Percentiles rank a stretch among this genome's conserved stretches.
Conservation (phyloP, 2,888 invertebrate genomes). For the Sinodicranocentrus sp. region DNA sequence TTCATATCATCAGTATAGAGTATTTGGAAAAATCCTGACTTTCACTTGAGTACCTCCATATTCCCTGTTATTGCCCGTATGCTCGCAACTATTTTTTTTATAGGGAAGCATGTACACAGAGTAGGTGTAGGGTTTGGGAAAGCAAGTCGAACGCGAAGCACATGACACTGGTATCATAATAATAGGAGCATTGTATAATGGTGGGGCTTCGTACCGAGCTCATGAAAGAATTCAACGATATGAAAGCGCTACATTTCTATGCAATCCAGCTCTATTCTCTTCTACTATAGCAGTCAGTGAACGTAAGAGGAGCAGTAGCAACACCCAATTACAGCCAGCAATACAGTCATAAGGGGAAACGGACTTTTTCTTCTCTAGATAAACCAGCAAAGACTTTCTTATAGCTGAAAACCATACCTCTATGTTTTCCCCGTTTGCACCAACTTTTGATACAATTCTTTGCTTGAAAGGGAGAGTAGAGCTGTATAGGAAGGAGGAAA, state of each 20-base stretch:
- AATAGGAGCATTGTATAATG: not conserved
- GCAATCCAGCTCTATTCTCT: not conserved
- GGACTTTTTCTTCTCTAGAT: slow-evolving; percentile 34
- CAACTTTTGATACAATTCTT: slow-evolving; percentile 51
- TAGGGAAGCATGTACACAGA: no score
- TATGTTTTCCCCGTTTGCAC: slow-evolving; percentile 25
- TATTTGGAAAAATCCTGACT: not conserved
- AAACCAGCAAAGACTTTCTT: not conserved
- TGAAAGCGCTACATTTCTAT: not conserved
- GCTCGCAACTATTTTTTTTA: no score
- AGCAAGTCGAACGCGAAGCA: no score
- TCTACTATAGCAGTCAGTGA: not conserved
- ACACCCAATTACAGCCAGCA: slow-evolving; percentile 57
- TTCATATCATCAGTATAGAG: not conserved
- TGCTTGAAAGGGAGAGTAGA: slow-evolving; percentile 24
- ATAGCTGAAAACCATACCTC: no score
- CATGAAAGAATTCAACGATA: not conserved
- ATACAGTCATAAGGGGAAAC: slow-evolving; percentile 45
- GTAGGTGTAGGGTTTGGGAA: no score
- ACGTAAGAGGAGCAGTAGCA: slow-evolving; percentile 27
- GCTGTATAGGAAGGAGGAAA: slow-evolving; percentile 5
- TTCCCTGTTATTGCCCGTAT: no score
- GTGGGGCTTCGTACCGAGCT: not conserved
- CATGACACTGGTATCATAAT: not conserved
- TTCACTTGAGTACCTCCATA: slow-evolving; percentile 10